These are phyloP conservation scores for Ivindomyrus marchei DNA, from an alignment of 2,113 vertebrate species.

Conservation along the genomic window DNA sequence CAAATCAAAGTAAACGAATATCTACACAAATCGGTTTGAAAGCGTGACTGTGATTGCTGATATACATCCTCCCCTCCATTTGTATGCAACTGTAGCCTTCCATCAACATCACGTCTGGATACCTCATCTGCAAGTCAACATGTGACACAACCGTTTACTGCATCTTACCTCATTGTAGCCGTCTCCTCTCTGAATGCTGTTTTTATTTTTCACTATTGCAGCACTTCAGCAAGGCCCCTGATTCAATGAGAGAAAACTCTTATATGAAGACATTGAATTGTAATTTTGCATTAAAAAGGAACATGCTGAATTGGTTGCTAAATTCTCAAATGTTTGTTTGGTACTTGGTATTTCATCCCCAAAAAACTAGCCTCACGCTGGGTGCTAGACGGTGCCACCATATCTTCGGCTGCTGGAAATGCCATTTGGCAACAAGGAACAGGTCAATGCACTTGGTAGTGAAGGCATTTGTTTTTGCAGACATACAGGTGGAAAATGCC, in stretches of 20 bases:
- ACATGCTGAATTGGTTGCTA: not conserved
- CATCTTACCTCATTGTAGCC: not conserved
- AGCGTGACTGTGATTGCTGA: not conserved
- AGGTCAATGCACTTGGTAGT: not conserved
- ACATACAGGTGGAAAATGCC: not conserved
- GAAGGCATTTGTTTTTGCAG: not conserved
- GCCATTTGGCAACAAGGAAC: not conserved
- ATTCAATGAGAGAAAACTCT: not conserved
- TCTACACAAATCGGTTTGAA: not conserved
- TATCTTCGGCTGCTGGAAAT: not conserved
- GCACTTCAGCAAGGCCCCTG: not conserved
- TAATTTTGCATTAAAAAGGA: not conserved
- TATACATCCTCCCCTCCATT: not conserved
- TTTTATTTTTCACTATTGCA: not conserved
- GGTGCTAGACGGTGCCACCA: not conserved
- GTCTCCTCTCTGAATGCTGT: not conserved
- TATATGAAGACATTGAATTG: not conserved
- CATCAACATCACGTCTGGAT: not conserved
- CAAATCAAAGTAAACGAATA: not conserved
- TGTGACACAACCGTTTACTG: not conserved
- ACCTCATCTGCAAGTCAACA: not conserved
- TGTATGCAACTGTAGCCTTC: not conserved
- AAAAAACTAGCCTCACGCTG: not conserved
- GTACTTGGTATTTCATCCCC: not conserved
- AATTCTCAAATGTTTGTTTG: not conserved